A percentile compares a stretch with the other conserved stretches of the same genome.
These are phyloP conservation scores for Apodemus speciosus DNA, from an alignment of 2,113 vertebrate species.

Conservation along the genomic window DNA sequence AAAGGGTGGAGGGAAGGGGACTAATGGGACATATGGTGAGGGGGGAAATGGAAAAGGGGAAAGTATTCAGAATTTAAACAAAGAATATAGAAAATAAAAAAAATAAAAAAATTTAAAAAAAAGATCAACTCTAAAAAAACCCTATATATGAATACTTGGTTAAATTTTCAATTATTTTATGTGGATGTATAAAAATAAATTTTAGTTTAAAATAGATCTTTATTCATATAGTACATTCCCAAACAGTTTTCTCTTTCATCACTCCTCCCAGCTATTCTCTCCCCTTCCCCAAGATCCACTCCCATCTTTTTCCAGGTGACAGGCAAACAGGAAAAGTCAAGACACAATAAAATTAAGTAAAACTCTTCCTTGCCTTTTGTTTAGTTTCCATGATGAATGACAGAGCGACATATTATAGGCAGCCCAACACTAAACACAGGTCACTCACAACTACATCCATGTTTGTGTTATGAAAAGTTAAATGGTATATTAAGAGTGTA, in stretches of 20 bases:
- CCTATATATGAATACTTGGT: neutral
- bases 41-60: too few relatives aligned
- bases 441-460: neutral
- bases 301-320: neutral
- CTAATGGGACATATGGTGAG: too few relatives aligned
- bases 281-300: neutral
- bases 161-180: neutral
- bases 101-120: too few relatives aligned
- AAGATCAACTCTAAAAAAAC: too few relatives aligned
- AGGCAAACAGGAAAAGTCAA: neutral
- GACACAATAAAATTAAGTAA: neutral
- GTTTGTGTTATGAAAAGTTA: neutral
- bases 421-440: neutral
- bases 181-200: neutral
- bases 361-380: neutral
- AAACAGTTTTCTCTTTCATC: too few relatives aligned
- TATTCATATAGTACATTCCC: neutral
- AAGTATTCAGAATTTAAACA: too few relatives aligned
- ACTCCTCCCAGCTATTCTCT: rapidly evolving
- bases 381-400: neutral
- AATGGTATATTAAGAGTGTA: neutral
- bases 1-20: too few relatives aligned
- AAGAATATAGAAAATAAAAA: too few relatives aligned
- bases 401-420: neutral
- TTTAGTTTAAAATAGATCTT: neutral